Evolutionary conservation across 2,888 invertebrate species (phyloP).

Genomic region (Azorinus chamasolen): DNA sequence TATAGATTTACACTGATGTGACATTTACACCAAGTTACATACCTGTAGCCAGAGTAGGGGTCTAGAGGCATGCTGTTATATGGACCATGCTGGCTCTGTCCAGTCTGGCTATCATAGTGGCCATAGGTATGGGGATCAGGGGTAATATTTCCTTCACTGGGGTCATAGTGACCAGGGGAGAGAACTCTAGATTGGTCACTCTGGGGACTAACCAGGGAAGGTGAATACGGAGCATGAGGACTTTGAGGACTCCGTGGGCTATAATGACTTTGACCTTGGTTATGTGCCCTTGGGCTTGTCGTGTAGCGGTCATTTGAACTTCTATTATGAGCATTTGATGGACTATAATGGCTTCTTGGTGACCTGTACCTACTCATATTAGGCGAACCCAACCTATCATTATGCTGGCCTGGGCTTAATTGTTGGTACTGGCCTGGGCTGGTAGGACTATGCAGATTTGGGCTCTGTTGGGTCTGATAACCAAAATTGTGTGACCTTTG

Average conservation of each 20-base stretch:
- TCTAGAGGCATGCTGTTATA: slow-evolving; percentile 54
- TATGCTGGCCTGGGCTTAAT: too few relatives aligned
- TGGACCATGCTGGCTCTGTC: slow-evolving; percentile 30
- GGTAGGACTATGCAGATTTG: slow-evolving; percentile 7
- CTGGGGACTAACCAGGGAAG: background rate
- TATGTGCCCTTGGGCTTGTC: background rate
- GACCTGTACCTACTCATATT: too few relatives aligned
- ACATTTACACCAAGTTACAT: slow-evolving; percentile 16
- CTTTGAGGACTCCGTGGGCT: background rate
- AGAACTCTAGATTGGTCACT: background rate
- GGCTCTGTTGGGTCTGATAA: background rate
- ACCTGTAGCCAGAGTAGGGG: slow-evolving; percentile 46
- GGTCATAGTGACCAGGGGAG: slow-evolving; percentile 1
- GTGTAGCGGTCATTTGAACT: background rate
- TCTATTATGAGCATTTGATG: slow-evolving; percentile 4
- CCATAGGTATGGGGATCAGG: slow-evolving; percentile 1
- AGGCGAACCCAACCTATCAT: too few relatives aligned
- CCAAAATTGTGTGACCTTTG: background rate
- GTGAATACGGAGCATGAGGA: background rate
- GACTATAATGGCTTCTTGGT: background rate
- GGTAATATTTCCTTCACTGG: background rate
- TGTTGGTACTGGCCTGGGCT: slow-evolving; percentile 8
- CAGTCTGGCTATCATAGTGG: slow-evolving; percentile 40
- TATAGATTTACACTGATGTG: too few relatives aligned
- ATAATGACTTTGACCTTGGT: background rate